Evolutionary conservation across 2,113 vertebrate species (phyloP).

Genomic region (Saguinus midas): DNA sequence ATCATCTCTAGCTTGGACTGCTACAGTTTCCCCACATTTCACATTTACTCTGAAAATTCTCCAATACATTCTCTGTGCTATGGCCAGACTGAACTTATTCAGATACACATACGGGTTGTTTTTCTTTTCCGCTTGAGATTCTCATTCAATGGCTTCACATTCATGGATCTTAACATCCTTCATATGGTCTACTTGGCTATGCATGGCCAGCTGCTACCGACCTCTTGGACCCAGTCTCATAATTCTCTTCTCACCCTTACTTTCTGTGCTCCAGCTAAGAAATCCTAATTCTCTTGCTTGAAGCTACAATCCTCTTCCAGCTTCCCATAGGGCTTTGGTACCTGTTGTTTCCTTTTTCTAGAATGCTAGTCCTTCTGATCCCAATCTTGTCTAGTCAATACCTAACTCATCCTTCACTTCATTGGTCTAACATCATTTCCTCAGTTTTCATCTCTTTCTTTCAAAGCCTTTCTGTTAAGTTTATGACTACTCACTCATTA

Average conservation of each 20-base stretch:
- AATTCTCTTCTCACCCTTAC: background rate
- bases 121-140: slow-evolving; percentile 22
- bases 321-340: background rate
- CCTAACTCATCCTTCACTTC: slow-evolving; percentile 15
- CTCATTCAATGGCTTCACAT: background rate
- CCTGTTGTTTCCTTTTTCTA: background rate
- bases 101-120: background rate
- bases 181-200: background rate
- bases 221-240: background rate
- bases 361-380: background rate
- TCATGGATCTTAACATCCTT: background rate
- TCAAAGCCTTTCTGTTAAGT: background rate
- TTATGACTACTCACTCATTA: background rate
- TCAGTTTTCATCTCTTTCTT: background rate
- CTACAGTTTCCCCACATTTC: background rate
- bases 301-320: background rate
- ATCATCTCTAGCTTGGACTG: background rate
- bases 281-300: background rate
- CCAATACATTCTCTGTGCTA: background rate
- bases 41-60: background rate
- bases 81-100: background rate
- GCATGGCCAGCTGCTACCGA: background rate
- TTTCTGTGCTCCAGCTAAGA: background rate
- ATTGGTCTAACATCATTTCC: slow-evolving; percentile 7
- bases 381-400: background rate